A percentile compares a stretch with the other conserved stretches of the same genome.
phyloP scores from a whole-genome alignment of 2,797 vertebrate genomes.

The Pogonophryne albipinna region DNA sequence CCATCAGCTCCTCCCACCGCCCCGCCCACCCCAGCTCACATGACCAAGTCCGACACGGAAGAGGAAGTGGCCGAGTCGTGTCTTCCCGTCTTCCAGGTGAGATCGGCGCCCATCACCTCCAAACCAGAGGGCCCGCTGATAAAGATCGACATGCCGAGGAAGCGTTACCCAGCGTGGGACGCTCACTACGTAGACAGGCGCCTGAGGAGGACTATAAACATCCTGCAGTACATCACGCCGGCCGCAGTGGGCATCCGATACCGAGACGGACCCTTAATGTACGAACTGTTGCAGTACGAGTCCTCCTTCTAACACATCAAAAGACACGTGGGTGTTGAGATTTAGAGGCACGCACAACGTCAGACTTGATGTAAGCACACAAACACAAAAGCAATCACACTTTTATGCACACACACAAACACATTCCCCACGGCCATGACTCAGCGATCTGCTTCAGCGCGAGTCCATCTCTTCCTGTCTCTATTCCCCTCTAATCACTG shows the following conservation, averaged over 20 bases:
- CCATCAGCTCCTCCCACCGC: slow-evolving; percentile 96
- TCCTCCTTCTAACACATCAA: slow-evolving; percentile 93
- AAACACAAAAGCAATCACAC: slow-evolving; percentile 63
- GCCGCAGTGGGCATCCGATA: slow-evolving; percentile 97
- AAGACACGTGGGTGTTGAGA: slow-evolving; percentile 43
- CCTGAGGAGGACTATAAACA: slow-evolving; percentile 98
- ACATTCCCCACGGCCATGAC: slow-evolving; percentile 64
- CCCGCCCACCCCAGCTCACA: slow-evolving; percentile 85
- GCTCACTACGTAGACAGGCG: slow-evolving; percentile 99
- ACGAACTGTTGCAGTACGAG: slow-evolving; percentile 98
- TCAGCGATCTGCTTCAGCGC: slow-evolving; percentile 67
- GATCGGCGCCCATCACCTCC: slow-evolving; percentile 88
- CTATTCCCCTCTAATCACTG: slow-evolving; percentile 31
- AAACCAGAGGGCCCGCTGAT: slow-evolving; percentile 94
- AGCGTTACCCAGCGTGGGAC: slow-evolving; percentile 98
- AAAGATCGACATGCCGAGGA: slow-evolving; percentile 99
- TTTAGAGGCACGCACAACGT: slow-evolving; percentile 44
- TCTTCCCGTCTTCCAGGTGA: slow-evolving; percentile 99
- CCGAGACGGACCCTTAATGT: slow-evolving; percentile 96
- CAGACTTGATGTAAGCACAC: slow-evolving; percentile 70
- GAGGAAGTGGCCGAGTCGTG: slow-evolving; percentile 93
- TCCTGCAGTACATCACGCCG: slow-evolving; percentile 97
- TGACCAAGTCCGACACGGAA: slow-evolving; percentile 76
- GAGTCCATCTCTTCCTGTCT: slow-evolving; percentile 52
- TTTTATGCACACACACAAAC: slow-evolving; percentile 16